Evolutionary conservation across 2,888 invertebrate genomes (phyloP).

Genomic region (Tiphia femorata): DNA sequence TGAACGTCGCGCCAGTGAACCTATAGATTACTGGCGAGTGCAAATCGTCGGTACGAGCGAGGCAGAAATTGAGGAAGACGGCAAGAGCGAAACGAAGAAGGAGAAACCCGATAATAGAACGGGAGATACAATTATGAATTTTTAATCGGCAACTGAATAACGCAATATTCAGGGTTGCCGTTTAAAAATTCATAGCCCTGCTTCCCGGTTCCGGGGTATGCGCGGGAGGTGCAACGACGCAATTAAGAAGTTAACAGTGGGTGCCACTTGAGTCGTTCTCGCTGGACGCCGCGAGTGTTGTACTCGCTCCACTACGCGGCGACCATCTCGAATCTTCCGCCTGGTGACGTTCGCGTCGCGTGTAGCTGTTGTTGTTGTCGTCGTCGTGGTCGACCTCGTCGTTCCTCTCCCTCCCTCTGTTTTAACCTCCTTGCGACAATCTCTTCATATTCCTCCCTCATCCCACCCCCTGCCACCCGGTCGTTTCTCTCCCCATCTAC

Average conservation of each 20-base stretch:
- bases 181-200: constrained; percentile 20
- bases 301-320: not conserved
- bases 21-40: no score
- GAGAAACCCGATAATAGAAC: no score
- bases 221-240: constrained; percentile 24
- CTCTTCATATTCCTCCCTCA: not conserved
- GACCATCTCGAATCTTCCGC: no score
- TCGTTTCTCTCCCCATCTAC: not conserved
- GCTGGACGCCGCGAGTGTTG: not conserved
- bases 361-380: no score
- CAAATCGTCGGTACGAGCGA: no score
- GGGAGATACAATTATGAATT: no score
- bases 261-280: not conserved
- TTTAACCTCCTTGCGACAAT: not conserved
- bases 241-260: constrained; percentile 38
- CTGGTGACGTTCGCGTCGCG: no score
- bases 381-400: no score
- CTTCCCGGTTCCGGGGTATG: not conserved
- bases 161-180: constrained; percentile 10
- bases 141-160: no score
- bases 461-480: not conserved
- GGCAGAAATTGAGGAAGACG: no score
- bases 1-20: no score
- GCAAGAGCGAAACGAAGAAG: no score
- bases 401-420: not conserved